Percentiles rank a stretch among this genome's conserved stretches.
Evolutionary conservation across 2,888 invertebrate genomes (phyloP).

Genomic region (Stenoptilia bipunctidactyla): DNA sequence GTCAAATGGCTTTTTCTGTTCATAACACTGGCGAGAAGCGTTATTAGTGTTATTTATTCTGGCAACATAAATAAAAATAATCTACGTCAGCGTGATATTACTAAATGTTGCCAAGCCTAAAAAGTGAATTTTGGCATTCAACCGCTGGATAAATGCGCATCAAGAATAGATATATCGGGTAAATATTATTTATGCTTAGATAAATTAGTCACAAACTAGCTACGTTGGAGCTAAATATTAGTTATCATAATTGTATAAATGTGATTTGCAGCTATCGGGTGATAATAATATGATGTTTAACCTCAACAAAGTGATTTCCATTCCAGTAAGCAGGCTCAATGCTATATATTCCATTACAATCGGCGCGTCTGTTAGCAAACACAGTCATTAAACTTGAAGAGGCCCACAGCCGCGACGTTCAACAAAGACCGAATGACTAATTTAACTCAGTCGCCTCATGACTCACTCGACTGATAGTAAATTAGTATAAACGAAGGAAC

Average conservation of each 20-base stretch:
- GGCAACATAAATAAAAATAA: slow-evolving; percentile 1
- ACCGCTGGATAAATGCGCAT: slow-evolving; percentile 18
- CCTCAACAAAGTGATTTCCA: neutral
- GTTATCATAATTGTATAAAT: no score
- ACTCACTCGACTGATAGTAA: slow-evolving; percentile 30
- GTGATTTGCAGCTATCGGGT: neutral
- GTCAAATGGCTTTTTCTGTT: no score
- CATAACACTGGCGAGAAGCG: no score
- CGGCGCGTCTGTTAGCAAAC: neutral
- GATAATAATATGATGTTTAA: neutral
- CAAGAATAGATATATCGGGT: no score
- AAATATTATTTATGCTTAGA: no score
- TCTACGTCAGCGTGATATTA: slow-evolving; percentile 10
- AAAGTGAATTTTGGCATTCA: slow-evolving; percentile 22
- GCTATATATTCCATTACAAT: slow-evolving; percentile 1
- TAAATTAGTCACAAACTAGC: no score
- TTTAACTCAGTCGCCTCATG: slow-evolving; percentile 16
- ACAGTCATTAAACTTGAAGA: slow-evolving; percentile 1
- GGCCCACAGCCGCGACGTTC: slow-evolving; percentile 3
- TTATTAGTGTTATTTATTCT: no score
- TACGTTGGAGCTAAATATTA: no score
- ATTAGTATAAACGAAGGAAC: slow-evolving; percentile 30
- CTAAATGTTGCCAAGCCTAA: slow-evolving; percentile 13
- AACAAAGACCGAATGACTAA: slow-evolving; percentile 22
- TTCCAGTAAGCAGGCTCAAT: slow-evolving; percentile 1